Base-by-base conservation (phyloP, 1,140 invertebrate species). In the Zaprionus taronus region DNA sequence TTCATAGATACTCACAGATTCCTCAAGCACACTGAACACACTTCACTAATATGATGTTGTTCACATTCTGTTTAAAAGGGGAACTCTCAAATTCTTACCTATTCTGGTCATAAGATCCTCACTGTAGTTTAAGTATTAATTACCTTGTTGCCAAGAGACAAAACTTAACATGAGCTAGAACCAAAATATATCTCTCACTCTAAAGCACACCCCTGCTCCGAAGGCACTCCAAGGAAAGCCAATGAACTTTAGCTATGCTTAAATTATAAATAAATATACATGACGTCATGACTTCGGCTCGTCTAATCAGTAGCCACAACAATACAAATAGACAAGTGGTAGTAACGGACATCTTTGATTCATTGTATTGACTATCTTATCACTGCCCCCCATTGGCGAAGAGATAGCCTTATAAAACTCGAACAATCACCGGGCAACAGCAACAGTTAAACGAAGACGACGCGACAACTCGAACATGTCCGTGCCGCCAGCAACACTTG, bases 281-380 rank as follows among this genome's bases (percentile, higher is more conserved):
- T 73, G 65, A 69, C 72, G 66, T 41, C 68, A 64, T 17, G 14
- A 1, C 34, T 22, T n/a, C 11, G 3, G 0, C 0, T 14, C 20
- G 47, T 12, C 17, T 22, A 51, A 51, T 47, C 41, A 47, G 41
- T 47, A n/a, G 15, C 9, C 17, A 49, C 20, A 51, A 7, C 47
- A 51, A 51, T 24, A 7, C 47, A 51, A 51, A 24, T 24, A 51
- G 20, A 51, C 20, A 22, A 24, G 12, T 51, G 2, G 47, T 51
- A 17, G 41, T 17, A 47, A 7, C 31, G 14, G 55, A 68, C 51
- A 80, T 49, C 11, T 51, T 41, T 69, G 69, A 70, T 60, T 24
- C 70, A 57, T 70, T 79, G 58, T 68, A 83, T 80, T 72, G 67
- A 89, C 77, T 89, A 87, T 87, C 83, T 89, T 89, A 87, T 87